Percentiles rank a stretch among this genome's conserved stretches.
phyloP scores from a whole-genome alignment of 1,140 invertebrate genomes.

The Proctacanthus coquilletti region DNA sequence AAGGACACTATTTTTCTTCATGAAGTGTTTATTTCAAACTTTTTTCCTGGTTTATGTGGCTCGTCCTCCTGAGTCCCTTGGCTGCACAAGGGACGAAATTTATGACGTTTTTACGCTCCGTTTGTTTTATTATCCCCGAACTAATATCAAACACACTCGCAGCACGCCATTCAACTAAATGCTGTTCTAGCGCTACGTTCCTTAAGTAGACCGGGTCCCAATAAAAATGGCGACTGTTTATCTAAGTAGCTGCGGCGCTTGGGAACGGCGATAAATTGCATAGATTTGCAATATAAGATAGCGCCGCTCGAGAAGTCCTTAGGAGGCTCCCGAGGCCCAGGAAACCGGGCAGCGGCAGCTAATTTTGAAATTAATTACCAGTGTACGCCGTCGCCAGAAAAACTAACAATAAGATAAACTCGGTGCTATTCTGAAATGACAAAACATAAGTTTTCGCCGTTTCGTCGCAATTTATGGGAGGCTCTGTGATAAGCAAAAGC shows the following conservation, averaged over 20 bases:
- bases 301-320: neutral
- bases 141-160: too few relatives aligned
- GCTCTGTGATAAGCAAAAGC: too few relatives aligned
- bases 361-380: neutral
- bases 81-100: constrained; percentile 1
- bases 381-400: too few relatives aligned
- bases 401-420: too few relatives aligned
- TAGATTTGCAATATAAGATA: constrained; percentile 1
- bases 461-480: too few relatives aligned
- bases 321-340: neutral
- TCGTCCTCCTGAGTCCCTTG: too few relatives aligned
- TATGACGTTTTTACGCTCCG: constrained; percentile 1
- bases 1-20: constrained; percentile 1
- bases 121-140: neutral
- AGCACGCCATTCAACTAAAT: too few relatives aligned
- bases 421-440: too few relatives aligned
- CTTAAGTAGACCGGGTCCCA: too few relatives aligned
- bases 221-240: constrained; percentile 1
- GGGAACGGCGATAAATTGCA: neutral
- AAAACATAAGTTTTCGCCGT: too few relatives aligned
- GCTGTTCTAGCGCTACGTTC: too few relatives aligned
- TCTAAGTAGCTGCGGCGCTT: neutral
- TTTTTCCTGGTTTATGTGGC: too few relatives aligned
- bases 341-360: neutral
- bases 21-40: neutral